phyloP scores from a whole-genome alignment of 2,113 vertebrate species.

The Engraulis encrasicolus region DNA sequence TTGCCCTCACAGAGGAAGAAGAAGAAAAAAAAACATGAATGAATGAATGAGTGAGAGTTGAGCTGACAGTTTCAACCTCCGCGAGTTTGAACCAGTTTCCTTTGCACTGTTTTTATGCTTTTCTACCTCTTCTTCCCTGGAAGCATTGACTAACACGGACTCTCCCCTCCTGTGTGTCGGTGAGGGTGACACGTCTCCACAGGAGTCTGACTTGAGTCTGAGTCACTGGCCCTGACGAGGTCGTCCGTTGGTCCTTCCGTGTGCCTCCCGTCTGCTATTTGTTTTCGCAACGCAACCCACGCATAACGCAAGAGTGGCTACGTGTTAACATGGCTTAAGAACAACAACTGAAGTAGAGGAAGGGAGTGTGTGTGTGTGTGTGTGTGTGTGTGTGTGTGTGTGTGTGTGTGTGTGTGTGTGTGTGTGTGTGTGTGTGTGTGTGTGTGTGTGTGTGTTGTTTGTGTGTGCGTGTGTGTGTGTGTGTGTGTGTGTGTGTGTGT shows the following conservation, averaged over 20 bases:
- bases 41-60: neutral
- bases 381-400: too few relatives aligned
- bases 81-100: constrained; percentile 26
- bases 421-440: too few relatives aligned
- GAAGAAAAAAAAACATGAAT: constrained; percentile 2
- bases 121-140: neutral
- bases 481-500: too few relatives aligned
- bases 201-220: neutral
- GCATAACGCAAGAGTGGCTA: neutral
- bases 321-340: neutral
- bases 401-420: too few relatives aligned
- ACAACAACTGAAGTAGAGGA: too few relatives aligned
- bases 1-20: neutral
- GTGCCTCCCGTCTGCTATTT: neutral
- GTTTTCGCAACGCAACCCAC: neutral
- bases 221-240: neutral
- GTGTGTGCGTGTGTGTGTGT: too few relatives aligned
- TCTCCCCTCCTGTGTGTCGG: neutral
- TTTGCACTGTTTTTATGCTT: neutral
- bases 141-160: neutral
- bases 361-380: too few relatives aligned
- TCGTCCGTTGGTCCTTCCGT: neutral
- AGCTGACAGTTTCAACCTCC: neutral
- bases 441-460: too few relatives aligned
- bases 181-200: neutral